Conservation (phyloP, 1,140 invertebrate genomes). For the Drosophila takahashii region DNA sequence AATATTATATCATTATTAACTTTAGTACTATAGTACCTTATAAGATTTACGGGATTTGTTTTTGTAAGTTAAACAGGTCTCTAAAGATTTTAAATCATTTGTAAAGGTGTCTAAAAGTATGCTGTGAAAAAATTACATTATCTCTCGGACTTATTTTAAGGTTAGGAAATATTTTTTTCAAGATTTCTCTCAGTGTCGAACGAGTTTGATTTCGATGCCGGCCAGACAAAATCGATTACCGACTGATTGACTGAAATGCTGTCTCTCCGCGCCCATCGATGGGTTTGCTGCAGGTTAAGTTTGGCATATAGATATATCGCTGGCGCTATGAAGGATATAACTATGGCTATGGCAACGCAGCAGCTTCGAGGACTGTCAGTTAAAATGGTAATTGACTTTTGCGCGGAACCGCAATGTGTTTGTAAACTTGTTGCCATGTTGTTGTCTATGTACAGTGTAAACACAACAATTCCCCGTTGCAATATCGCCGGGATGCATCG, state of each 20-base stretch:
- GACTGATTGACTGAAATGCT: slow-evolving; percentile 71
- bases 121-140: no score
- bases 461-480: slow-evolving; percentile 31
- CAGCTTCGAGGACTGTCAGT: slow-evolving; percentile 54
- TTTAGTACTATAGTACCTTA: no score
- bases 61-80: no score
- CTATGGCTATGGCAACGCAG: slow-evolving; percentile 8
- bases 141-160: no score
- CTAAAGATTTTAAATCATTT: no score
- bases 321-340: slow-evolving; percentile 30
- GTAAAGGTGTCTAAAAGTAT: no score
- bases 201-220: slow-evolving; percentile 45
- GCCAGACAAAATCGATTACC: slow-evolving; percentile 77
- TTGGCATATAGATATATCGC: slow-evolving; percentile 45
- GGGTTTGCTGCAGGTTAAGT: slow-evolving; percentile 35
- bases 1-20: no score
- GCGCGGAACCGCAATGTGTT: slow-evolving; percentile 79
- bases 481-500: slow-evolving; percentile 64
- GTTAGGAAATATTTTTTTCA: background rate
- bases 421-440: slow-evolving; percentile 77
- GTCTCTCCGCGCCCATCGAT: slow-evolving; percentile 15
- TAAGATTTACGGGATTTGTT: no score
- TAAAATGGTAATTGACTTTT: slow-evolving; percentile 82
- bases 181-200: slow-evolving; percentile 12
- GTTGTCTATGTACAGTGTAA: slow-evolving; percentile 40